phyloP scores from a whole-genome alignment of 1,140 invertebrate genomes.

The Delia radicum region DNA sequence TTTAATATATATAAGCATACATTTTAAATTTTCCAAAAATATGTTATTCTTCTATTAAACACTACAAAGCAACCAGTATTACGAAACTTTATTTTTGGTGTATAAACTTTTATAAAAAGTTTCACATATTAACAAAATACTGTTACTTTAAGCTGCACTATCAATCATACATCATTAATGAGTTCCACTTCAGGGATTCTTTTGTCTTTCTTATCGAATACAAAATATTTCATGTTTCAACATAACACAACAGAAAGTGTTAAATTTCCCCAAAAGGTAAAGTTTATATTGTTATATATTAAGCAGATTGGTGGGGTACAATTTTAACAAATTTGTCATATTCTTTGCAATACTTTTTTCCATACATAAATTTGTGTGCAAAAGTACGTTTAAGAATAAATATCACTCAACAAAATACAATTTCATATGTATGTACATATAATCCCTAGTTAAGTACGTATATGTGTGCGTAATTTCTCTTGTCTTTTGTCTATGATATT shows the following conservation, averaged over 20 bases:
- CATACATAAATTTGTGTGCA: background rate
- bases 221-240: background rate
- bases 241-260: background rate
- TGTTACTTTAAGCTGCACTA: background rate
- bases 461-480: background rate
- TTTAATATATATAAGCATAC: too few relatives aligned
- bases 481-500: background rate
- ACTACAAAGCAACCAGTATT: too few relatives aligned
- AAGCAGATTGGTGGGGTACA: background rate
- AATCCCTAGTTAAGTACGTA: background rate
- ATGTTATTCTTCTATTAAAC: too few relatives aligned
- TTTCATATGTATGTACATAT: background rate
- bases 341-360: background rate
- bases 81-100: too few relatives aligned
- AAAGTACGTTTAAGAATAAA: background rate
- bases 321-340: slow-evolving; percentile 17
- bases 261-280: slow-evolving; percentile 14
- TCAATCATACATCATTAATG: slow-evolving; percentile 4
- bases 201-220: background rate
- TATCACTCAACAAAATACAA: too few relatives aligned
- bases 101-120: too few relatives aligned
- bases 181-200: background rate
- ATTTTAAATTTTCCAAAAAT: too few relatives aligned
- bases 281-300: background rate
- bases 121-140: too few relatives aligned